Evolutionary conservation across 2,113 vertebrate species (phyloP), one percentile per base, ranked within the genome.

Genomic region (Calcarius ornatus): DNA sequence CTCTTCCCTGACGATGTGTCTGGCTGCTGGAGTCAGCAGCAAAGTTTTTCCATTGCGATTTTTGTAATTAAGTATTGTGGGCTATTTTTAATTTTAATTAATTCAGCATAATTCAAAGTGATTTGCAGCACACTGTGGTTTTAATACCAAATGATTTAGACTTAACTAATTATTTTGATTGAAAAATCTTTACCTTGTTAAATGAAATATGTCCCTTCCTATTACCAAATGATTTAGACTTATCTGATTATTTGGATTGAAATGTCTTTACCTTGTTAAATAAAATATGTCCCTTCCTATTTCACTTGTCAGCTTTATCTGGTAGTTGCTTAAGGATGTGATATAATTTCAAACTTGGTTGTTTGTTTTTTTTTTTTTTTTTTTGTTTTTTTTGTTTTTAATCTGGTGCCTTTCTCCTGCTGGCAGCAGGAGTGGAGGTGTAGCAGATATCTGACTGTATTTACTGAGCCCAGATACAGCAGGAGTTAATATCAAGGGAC

Each of bases 61-160:
- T 65, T 87, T 11, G 14, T 31, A 27, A 53, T 31, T 27, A 45
- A 35, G 3, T 57, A 23, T 33, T 50, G 54, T 31, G 25, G 54
- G 35, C 19, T 79, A 2, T 38, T 33, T 68, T 47, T n/a, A 2
- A 38, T 78, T 51, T 43, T n/a, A 27, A 22, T 53, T 27, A 69
- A 33, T 60, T 88, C 37, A 56, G 21, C 21, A 0, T 51, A 50
- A 86, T 80, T 60, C 57, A n/a, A 13, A 56, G 40, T 5, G 1
- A 47, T 40, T 64, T 76, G 37, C 63, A 33, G 38, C 30, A 7
- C 2, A 3, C 27, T 0, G 0, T n/a, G 15, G 20, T 19, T 72
- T 85, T 88, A 48, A 28, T 23, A 18, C 40, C 15, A 33, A 68
- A 28, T 53, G 2, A 56, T 87, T 92, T 60, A 85, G 65, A 51